Evolutionary conservation across 2,888 invertebrate genomes (phyloP).

Genomic region (Idaea straminata): DNA sequence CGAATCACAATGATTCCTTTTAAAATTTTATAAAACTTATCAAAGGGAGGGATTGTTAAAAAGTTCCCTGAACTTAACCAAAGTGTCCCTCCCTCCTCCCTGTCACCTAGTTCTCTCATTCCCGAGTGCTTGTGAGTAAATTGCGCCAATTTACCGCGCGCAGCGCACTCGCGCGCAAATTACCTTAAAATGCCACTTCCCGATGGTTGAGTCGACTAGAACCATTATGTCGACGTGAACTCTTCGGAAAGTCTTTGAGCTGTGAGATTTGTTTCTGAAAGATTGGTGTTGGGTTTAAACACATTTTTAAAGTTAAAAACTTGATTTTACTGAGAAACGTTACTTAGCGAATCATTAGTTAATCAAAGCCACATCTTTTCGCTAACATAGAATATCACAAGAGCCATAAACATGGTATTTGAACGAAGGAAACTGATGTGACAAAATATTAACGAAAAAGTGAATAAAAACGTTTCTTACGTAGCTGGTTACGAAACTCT

Average conservation of each 20-base stretch:
- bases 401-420: no score
- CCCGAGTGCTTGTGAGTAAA: neutral
- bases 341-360: no score
- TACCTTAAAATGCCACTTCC: slow-evolving; percentile 15
- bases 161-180: slow-evolving; percentile 26
- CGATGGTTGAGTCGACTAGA: slow-evolving; percentile 8
- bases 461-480: no score
- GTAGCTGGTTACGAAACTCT: no score
- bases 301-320: neutral
- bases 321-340: no score
- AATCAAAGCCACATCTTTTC: no score
- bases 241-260: neutral
- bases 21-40: neutral
- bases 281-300: neutral
- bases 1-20: neutral
- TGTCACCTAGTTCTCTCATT: neutral
- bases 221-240: slow-evolving; percentile 2
- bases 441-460: no score
- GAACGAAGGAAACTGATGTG: no score
- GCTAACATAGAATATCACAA: no score
- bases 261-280: neutral
- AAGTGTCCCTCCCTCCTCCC: neutral
- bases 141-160: slow-evolving; percentile 19
- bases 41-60: neutral
- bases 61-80: neutral